Evolutionary conservation across 2,113 vertebrate species (phyloP).

Genomic region (Poeciliopsis occidentalis): DNA sequence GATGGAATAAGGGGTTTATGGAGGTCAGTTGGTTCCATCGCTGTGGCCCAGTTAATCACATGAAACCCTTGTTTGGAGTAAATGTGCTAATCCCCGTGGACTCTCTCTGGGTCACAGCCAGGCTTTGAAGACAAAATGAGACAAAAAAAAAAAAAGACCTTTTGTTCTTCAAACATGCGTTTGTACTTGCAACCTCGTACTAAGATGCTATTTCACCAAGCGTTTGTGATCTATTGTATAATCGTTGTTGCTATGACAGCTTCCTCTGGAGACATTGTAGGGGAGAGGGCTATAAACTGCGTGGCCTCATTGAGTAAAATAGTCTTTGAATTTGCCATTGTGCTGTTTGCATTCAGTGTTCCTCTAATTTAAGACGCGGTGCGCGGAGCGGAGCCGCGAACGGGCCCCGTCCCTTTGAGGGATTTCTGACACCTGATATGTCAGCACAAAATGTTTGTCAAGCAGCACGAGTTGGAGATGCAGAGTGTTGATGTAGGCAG

Average conservation of each 20-base stretch:
- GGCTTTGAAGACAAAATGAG: constrained; percentile 57
- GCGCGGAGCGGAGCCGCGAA: constrained; percentile 32
- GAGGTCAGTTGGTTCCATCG: constrained; percentile 55
- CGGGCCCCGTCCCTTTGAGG: constrained; percentile 41
- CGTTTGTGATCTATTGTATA: constrained; percentile 46
- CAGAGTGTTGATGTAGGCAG: constrained; percentile 55
- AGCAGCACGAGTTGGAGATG: constrained; percentile 50
- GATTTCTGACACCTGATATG: constrained; percentile 63
- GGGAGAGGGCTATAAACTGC: constrained; percentile 17
- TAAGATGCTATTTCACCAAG: constrained; percentile 34
- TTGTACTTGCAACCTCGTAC: constrained; percentile 54
- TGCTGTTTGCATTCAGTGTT: constrained; percentile 18
- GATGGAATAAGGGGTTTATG: constrained; percentile 24
- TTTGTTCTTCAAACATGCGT: constrained; percentile 63
- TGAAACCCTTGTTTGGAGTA: constrained; percentile 64
- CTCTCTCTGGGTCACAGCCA: constrained; percentile 40
- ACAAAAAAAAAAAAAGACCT: constrained; percentile 19
- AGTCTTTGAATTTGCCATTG: constrained; percentile 31
- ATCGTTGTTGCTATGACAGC: constrained; percentile 20
- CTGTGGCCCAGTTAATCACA: constrained; percentile 60
- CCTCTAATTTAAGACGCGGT: constrained; percentile 21
- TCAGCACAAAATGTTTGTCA: constrained; percentile 39
- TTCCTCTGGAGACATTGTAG: constrained; percentile 52
- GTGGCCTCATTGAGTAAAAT: constrained; percentile 1
- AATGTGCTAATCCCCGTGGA: constrained; percentile 68